Base-by-base conservation (phyloP, 2,797 vertebrate genomes). In the Pogonophryne albipinna region DNA sequence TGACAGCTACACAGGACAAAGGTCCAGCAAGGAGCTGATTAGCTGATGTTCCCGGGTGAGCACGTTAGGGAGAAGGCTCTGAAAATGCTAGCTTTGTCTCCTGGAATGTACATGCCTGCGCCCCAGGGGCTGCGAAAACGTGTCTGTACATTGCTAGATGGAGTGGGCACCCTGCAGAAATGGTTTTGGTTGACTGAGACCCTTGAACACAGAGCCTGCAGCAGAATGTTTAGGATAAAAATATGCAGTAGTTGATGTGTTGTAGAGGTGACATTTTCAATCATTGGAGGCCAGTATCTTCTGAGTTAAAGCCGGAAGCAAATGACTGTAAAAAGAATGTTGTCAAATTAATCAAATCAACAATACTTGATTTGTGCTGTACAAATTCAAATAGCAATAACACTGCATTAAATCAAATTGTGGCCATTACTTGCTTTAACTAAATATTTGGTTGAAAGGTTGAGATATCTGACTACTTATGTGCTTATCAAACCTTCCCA, bases 101-200 rank as follows among this genome's bases (percentile, higher is more conserved):
- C 84, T 94, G 95, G 95, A 95, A 96, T 96, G 94, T 92, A 93
- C 89, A 94, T 93, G 90, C 77, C 61, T 84, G 87, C 62, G 89
- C 93, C 95, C 86, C 77, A 66, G 89, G 94, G 93, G 90, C 90
- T 92, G 88, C 91, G 90, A 92, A 93, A 95, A 95, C 95, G 85
- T 95, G 95, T 95, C 95, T 94, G 93, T 95, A 94, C 95, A 95
- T 86, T 87, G 89, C 89, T 74, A 86, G 87, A 90, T 89, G 83
- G 56, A 89, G 87, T 93, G 85, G 91, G 90, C 86, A 92, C 86
- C 93, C 86, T 88, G 89, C 88, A 93, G 91, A 89, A 94, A 93
- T 87, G 80, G 85, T 81, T 90, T 62, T 31, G 59, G 71, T 76
- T 67, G 74, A 86, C 71, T 80, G 78, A 78, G 74, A 81, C 60